These are phyloP conservation scores for Scrobipalpa atriplicella DNA, from an alignment of 2,888 invertebrate species.

Conservation along the genomic window DNA sequence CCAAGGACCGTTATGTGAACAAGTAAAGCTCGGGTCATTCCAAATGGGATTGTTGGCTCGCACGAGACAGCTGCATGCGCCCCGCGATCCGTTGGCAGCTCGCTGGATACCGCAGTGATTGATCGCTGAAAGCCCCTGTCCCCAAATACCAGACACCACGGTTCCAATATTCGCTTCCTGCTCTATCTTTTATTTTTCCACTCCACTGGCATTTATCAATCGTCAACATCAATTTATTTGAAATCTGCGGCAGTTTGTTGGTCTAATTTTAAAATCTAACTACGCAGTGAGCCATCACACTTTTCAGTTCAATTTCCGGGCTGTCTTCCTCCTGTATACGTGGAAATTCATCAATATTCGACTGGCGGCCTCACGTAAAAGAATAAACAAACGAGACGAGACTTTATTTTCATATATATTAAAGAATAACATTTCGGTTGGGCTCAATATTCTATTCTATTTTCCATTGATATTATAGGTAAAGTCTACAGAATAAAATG, in stretches of 20 bases:
- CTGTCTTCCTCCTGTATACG: slow-evolving; percentile 24
- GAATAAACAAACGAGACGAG: not conserved
- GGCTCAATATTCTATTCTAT: not conserved
- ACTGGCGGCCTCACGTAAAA: not conserved
- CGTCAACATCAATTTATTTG: slow-evolving; percentile 25
- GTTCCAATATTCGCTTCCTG: slow-evolving; percentile 12
- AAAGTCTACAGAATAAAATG: too few species aligned
- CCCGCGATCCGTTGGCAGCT: slow-evolving; percentile 35
- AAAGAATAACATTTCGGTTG: not conserved
- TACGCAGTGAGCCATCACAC: not conserved
- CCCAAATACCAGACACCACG: slow-evolving; percentile 38
- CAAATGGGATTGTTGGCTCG: slow-evolving; percentile 29
- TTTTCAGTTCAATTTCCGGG: slow-evolving; percentile 3
- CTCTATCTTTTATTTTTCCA: not conserved
- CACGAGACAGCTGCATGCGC: slow-evolving; percentile 27
- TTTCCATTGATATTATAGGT: too few species aligned
- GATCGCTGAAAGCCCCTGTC: slow-evolving; percentile 46
- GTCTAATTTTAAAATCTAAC: slow-evolving; percentile 28
- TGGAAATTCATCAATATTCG: slow-evolving; percentile 7
- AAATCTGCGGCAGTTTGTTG: slow-evolving; percentile 34
- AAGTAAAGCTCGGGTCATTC: not conserved
- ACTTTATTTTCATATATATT: not conserved
- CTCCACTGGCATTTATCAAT: slow-evolving; percentile 13
- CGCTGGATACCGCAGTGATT: slow-evolving; percentile 37
- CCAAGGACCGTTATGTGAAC: not conserved